Evolutionary conservation across 2,797 vertebrate species (phyloP).

Genomic region (Ceryle rudis): DNA sequence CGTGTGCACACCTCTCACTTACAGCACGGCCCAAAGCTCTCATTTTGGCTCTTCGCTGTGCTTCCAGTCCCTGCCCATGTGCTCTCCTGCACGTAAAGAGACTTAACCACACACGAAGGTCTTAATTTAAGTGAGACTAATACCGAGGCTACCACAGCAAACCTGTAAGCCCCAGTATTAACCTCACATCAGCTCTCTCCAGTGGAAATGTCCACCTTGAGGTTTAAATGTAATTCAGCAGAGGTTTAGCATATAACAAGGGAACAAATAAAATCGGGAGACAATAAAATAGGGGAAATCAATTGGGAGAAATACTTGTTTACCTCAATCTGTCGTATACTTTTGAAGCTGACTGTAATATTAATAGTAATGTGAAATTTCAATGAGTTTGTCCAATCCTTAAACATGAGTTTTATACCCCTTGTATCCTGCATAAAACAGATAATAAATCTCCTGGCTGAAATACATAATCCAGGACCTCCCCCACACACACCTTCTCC

Average conservation of each 20-base stretch:
- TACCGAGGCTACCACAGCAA: not conserved
- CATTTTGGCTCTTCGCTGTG: fast-evolving
- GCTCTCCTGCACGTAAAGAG: not conserved
- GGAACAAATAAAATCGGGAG: not conserved
- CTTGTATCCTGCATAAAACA: not conserved
- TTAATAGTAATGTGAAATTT: not conserved
- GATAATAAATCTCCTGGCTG: not conserved
- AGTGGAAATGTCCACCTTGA: no score
- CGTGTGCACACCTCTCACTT: fast-evolving
- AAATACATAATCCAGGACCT: not conserved
- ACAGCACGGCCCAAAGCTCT: not conserved
- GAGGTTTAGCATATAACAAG: not conserved
- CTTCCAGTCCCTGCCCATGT: not conserved
- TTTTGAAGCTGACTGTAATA: not conserved
- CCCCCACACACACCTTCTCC: not conserved
- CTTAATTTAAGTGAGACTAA: not conserved
- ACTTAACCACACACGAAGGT: fast-evolving
- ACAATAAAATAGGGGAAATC: not conserved
- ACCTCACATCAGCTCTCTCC: not conserved
- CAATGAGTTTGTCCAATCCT: not conserved
- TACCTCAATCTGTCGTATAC: not conserved
- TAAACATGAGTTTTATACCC: not conserved
- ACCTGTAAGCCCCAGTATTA: not conserved
- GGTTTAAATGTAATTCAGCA: not conserved
- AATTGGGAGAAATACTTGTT: not conserved